phyloP scores from a whole-genome alignment of 2,797 vertebrate species.

The Phrynocephalus vlangalii region DNA sequence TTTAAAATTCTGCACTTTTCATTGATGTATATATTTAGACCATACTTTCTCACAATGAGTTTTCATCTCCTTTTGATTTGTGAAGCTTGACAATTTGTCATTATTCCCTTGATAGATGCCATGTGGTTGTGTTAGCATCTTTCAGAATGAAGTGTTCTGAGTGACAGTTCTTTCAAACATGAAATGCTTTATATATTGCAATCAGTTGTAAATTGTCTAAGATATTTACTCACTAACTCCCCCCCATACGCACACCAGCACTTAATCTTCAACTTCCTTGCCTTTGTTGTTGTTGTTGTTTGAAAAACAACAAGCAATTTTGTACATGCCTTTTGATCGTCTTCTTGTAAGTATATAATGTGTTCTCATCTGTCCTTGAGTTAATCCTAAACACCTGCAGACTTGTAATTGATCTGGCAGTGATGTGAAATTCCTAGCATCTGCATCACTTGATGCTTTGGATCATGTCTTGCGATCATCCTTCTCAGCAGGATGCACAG shows the following conservation, averaged over 20 bases:
- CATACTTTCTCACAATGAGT: background rate
- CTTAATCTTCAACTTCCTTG: conserved; percentile 24
- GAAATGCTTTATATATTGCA: background rate
- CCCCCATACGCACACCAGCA: background rate
- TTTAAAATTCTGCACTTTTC: background rate
- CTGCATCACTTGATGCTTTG: conserved; percentile 37
- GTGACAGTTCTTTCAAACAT: conserved; percentile 23
- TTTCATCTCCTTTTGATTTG: background rate
- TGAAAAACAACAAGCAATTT: conserved; percentile 13
- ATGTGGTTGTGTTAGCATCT: background rate
- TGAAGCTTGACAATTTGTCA: background rate
- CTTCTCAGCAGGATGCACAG: conserved; percentile 17
- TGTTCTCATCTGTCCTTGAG: conserved; percentile 48
- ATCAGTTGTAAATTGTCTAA: background rate
- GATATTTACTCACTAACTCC: background rate
- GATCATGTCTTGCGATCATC: conserved; percentile 6
- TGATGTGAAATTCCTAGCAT: conserved; percentile 51
- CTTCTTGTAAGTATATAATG: conserved; percentile 29
- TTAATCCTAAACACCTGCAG: conserved; percentile 68
- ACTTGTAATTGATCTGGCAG: conserved; percentile 67
- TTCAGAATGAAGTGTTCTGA: conserved; percentile 3
- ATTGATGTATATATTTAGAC: background rate
- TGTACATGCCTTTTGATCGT: conserved; percentile 25
- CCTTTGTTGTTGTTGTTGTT: background rate
- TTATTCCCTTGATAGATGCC: conserved; percentile 11